Base-by-base conservation (phyloP, 2,797 vertebrate species). In the Vespertilio murinus region DNA sequence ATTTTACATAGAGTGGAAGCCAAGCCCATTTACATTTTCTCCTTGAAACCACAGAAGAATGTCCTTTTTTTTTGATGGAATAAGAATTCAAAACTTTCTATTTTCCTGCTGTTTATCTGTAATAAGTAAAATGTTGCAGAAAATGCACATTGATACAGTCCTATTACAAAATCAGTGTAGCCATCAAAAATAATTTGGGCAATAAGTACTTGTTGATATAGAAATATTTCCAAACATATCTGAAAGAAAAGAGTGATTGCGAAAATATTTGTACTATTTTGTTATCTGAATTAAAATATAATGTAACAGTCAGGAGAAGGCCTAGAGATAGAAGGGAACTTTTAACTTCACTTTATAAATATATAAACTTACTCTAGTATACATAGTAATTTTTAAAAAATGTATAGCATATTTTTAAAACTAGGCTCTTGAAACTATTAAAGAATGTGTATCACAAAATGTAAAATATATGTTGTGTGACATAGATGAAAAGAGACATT, bases 381-480 rank as follows among this genome's bases (percentile, higher is more conserved):
- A 75, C 59, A 30, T 22, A 77, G 28, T 8, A 73, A 88, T 54
- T n/a, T 91, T 14, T 22, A 40, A 75, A 75, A 64, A 75, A 64
- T 16, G 8, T 67, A 20, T 67, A 17, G 16, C 33, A n/a, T 67
- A 33, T 87, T 83, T 61, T 92, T 69, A 40, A 93, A 23, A 70
- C 6, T 8, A 91, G 28, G n/a, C 20, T 13, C 4, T 81, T 35
- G 49, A 94, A 90, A 83, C 7, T 73, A 1, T 75, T 92, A 94
- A 11, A 91, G 30, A 86, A 54, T 59, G 71, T 65, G 25, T 45
- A 85, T 81, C 16, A 56, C 6, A 42, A 61, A 88, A 86, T 95
- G 93, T 94, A 52, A 93, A 92, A 54, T 95, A 84, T 88, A 88
- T 95, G 35, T 47, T 93, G 8, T 89, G 40, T 93, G 84, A 95